phyloP scores from a whole-genome alignment of 2,888 invertebrate genomes.

The Drosophila demipolita region DNA sequence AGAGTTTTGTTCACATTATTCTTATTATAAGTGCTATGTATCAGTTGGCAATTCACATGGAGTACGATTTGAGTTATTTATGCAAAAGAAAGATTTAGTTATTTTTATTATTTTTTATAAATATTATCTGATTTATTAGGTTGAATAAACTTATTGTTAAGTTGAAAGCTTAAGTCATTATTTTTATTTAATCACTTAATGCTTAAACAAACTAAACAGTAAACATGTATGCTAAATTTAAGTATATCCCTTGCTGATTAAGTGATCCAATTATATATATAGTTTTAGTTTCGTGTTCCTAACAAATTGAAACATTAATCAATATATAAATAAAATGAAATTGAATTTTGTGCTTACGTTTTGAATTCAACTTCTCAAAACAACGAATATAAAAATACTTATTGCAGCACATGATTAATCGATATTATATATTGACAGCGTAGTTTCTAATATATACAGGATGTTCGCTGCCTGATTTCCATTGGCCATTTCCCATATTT shows the following conservation, averaged over 20 bases:
- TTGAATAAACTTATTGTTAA: background rate
- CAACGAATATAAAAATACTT: background rate
- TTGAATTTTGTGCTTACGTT: background rate
- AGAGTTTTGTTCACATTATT: slow-evolving; percentile 14
- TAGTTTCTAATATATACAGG: slow-evolving; percentile 13
- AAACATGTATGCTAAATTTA: background rate
- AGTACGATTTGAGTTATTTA: background rate
- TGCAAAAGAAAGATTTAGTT: background rate
- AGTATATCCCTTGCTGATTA: background rate
- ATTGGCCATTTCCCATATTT: slow-evolving; percentile 46
- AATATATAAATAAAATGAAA: background rate
- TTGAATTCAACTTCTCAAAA: background rate
- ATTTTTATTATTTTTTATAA: background rate
- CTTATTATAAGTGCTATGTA: slow-evolving; percentile 14
- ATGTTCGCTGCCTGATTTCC: slow-evolving; percentile 16
- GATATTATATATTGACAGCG: slow-evolving; percentile 18
- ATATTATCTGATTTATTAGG: background rate
- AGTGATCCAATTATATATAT: background rate
- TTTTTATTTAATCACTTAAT: background rate
- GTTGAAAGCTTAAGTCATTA: background rate
- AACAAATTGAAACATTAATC: background rate
- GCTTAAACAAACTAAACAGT: background rate
- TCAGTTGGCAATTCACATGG: background rate
- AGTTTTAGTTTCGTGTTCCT: background rate
- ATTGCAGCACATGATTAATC: slow-evolving; percentile 2